Percentiles rank a stretch among this genome's conserved stretches.
phyloP scores from a whole-genome alignment of 2,888 invertebrate genomes.

The Heteromyza rotundicornis region DNA sequence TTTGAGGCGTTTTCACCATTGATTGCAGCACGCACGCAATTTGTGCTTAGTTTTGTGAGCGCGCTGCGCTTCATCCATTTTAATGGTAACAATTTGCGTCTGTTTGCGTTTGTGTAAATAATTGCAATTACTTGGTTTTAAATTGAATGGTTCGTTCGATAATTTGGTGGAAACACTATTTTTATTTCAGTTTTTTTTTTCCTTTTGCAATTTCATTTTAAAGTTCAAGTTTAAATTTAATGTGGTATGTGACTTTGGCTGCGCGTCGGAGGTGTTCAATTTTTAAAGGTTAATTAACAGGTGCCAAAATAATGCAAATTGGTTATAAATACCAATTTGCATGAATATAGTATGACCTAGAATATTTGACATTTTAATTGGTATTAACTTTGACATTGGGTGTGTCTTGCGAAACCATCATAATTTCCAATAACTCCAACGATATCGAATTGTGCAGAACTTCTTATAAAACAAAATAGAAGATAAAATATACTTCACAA shows the following conservation, averaged over 20 bases:
- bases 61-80: neutral
- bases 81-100: neutral
- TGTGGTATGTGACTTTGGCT: neutral
- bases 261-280: neutral
- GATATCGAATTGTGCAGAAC: too few relatives aligned
- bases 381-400: too few relatives aligned
- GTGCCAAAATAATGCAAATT: neutral
- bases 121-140: neutral
- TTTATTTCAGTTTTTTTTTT: neutral
- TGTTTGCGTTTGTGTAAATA: neutral
- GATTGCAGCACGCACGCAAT: slow-evolving; percentile 1
- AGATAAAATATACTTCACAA: too few relatives aligned
- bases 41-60: too few relatives aligned
- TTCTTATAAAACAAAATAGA: too few relatives aligned
- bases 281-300: slow-evolving; percentile 2
- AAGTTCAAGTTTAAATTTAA: neutral
- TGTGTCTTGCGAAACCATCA: too few relatives aligned
- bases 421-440: too few relatives aligned
- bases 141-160: neutral
- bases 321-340: too few relatives aligned
- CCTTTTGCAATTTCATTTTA: neutral
- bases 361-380: too few relatives aligned
- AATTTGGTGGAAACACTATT: neutral
- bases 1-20: neutral
- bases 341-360: too few relatives aligned